Base-by-base conservation (phyloP, 2,797 vertebrate species). In the Melanogrammus aeglefinus region DNA sequence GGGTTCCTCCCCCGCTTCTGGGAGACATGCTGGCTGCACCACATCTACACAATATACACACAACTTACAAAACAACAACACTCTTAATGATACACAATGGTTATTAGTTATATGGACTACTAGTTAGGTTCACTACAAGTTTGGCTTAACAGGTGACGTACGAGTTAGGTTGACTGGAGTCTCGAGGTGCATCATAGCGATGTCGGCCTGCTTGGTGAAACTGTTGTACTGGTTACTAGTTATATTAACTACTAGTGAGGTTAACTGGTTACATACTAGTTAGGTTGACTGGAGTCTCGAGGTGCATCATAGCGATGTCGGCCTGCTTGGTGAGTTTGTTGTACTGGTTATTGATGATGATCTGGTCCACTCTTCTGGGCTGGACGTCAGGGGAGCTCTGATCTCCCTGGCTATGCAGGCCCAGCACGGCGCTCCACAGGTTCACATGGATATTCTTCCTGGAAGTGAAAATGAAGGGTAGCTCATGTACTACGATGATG, bases 241-340 rank as follows among this genome's bases (percentile, higher is more conserved):
- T 18, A 21, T 51, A 5, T 51, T 16, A 51, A 51, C 47, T 51
- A 21, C 47, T 51, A 10, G 95, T 95, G 66, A 95, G 97, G 90
- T 89, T 94, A 13, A 10, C 13, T 7, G 21, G 24, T 27, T 4
- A 27, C 12, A 0, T 69, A 69, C 44, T 2, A 47, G 44, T 47
- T 47, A 47, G 16, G 44, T 47, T 47, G 14, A 96, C 87, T 77
- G 93, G 92, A 38, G 89, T 77, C 74, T 95, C 86, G 74, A 99
- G 94, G 73, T 95, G 98, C 92, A 99, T 94, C 91, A 99, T 91
- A 76, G 94, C 95, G 2, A 99, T 91, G 83, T 99, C 98, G 0
- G 86, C 95, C 10, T 27, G 63, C 21, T 69, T 69, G 21, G 24
- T 69, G 4, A 69, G 63, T 9, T 9, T 69, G 63, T 69, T 69